Base-by-base conservation (phyloP, 1,140 invertebrate genomes). In the Euschistus heros region DNA sequence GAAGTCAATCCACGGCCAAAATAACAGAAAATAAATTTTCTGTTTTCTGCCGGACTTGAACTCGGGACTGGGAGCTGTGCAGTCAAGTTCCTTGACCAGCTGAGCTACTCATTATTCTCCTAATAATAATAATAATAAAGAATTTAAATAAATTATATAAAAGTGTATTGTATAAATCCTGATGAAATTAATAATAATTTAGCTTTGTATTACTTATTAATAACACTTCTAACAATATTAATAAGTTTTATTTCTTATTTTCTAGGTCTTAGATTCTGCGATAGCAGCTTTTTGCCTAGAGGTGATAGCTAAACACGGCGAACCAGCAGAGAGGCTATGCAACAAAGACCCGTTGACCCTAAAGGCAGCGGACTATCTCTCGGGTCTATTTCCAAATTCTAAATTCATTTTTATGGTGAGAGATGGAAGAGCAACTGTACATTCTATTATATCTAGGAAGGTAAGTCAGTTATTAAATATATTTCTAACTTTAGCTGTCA, bases 371-470 rank as follows among this genome's bases (percentile, higher is more conserved):
- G 87, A 89, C 64, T 87, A 86, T 69, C 75, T 87, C 44, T 75
- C 79, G 14, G 73, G 81, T 69, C 68, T 83, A 54, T 88, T 87
- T 72, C 84, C 86, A 8, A 80, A 83, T 69, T 76, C 94, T 42
- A 98, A 98, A 79, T 99, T 97, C 78, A 82, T 99, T 70, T 92
- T 98, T 75, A 97, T 99, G 93, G 87, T 97, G 60, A 84, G 97
- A 69, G 97, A 99, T 76, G 97, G 97, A 3, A 82, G 97, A 63
- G 96, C 96, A 33, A 96, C 94, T 13, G 94, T 97, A 61, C 94
- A 99, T 80, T 98, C 96, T 61, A 97, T 97, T 74, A 92, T 97
- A 76, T 91, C 91, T n/a, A 82, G 95, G 73, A 92, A 94, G 83
- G 89, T 88, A 61, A 44, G 55, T n/a, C 47, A 50, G 20, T 13